Conservation (phyloP, 1,140 invertebrate species). For the Orchesella cincta region DNA sequence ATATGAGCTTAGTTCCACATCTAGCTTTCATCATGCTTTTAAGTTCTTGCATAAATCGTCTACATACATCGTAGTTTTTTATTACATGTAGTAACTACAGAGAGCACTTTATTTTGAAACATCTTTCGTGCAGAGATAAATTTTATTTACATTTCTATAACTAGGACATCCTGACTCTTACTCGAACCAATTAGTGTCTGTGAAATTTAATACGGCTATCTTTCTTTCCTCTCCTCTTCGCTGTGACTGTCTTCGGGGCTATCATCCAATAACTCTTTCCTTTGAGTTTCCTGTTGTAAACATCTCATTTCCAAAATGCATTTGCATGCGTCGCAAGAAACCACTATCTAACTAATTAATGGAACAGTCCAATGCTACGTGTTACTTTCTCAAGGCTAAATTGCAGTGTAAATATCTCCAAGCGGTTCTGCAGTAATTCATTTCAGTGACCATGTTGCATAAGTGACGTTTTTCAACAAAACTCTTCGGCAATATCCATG, state of each 20-base stretch:
- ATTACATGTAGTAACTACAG: not conserved
- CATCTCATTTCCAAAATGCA: not conserved
- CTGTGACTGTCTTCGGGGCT: not conserved
- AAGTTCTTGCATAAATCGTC: no score
- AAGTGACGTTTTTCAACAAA: no score
- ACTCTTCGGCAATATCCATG: no score
- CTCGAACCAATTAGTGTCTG: not conserved
- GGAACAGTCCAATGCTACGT: no score
- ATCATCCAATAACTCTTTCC: not conserved
- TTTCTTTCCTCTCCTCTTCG: not conserved
- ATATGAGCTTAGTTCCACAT: no score
- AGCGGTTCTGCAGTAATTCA: no score
- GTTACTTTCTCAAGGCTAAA: no score
- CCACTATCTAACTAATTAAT: no score
- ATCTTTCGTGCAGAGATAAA: not conserved
- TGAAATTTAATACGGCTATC: not conserved
- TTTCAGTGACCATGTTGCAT: no score
- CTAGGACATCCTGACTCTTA: not conserved
- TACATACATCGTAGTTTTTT: not conserved
- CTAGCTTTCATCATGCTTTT: no score
- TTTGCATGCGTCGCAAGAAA: not conserved
- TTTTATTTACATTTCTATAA: not conserved
- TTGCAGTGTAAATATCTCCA: no score
- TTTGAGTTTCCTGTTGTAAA: not conserved
- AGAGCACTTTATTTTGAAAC: not conserved